A percentile compares a stretch with the other conserved stretches of the same genome.
These are phyloP conservation scores for Nesidiocoris tenuis DNA, from an alignment of 2,888 invertebrate species.

Conservation along the genomic window DNA sequence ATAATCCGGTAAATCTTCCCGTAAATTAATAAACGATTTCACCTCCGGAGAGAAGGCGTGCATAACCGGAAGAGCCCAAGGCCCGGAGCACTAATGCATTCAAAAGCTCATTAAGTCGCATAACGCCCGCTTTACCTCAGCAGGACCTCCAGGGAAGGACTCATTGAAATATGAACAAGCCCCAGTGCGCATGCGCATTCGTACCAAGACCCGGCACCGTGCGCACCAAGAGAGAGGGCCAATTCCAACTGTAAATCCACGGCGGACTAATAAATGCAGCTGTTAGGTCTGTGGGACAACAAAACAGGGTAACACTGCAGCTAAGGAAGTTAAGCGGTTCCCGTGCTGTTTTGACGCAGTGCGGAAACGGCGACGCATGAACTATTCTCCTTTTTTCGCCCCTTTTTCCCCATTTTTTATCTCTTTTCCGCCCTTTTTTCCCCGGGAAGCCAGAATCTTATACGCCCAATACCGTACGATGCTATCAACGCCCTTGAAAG, in stretches of 20 bases:
- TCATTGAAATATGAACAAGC: neutral
- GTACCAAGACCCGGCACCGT: too few species aligned
- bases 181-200: neutral
- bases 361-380: neutral
- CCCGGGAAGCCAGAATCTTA: neutral
- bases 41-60: neutral
- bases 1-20: neutral
- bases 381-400: neutral
- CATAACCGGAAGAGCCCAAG: neutral
- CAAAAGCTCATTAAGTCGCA: neutral
- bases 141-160: neutral
- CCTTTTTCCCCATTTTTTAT: neutral
- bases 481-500: neutral
- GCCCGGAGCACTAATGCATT: neutral
- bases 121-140: neutral
- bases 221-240: too few species aligned
- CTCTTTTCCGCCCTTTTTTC: neutral
- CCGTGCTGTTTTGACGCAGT: neutral
- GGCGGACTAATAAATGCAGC: neutral
- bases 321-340: neutral
- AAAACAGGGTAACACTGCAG: neutral
- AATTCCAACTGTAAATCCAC: neutral
- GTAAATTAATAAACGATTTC: neutral
- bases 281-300: neutral
- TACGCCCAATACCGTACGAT: neutral